phyloP scores from a whole-genome alignment of 2,797 vertebrate genomes.

The Champsocephalus gunnari region DNA sequence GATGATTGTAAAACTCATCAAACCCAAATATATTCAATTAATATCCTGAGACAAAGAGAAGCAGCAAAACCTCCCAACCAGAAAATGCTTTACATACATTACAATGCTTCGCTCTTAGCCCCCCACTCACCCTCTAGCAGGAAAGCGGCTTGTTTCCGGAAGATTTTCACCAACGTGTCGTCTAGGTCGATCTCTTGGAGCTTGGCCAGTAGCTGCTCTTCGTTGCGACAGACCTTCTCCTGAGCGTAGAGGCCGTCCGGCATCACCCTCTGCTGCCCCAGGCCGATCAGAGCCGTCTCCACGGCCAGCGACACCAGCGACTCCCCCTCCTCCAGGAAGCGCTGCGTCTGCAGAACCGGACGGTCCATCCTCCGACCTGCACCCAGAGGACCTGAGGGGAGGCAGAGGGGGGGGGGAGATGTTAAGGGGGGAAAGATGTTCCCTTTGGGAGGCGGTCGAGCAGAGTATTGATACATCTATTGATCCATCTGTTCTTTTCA shows the following conservation, averaged over 20 bases:
- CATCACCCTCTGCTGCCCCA: constrained; percentile 96
- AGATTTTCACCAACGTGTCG: constrained; percentile 92
- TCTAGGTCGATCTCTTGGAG: constrained; percentile 93
- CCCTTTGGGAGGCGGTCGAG: constrained; percentile 38
- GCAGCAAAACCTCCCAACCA: neutral
- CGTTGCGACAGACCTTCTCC: constrained; percentile 96
- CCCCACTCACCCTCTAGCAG: constrained; percentile 91
- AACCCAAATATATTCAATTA: neutral
- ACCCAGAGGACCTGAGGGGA: constrained; percentile 70
- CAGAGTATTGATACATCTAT: constrained; percentile 64
- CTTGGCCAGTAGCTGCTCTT: constrained; percentile 94
- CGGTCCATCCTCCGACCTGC: constrained; percentile 86
- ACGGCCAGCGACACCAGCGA: constrained; percentile 91
- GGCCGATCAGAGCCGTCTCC: constrained; percentile 92
- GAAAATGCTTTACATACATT: neutral
- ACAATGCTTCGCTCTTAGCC: neutral
- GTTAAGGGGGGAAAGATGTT: constrained; percentile 17
- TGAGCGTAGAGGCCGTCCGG: constrained; percentile 96
- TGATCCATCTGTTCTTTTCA: constrained; percentile 62
- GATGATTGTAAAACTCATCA: too few species aligned
- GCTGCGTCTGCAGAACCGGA: constrained; percentile 84
- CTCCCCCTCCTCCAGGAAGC: constrained; percentile 92
- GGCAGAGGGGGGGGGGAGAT: neutral
- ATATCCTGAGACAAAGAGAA: neutral
- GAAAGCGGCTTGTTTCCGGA: constrained; percentile 94